Evolutionary conservation across 2,888 invertebrate genomes (phyloP).

Genomic region (Drosophila nigritarsus): DNA sequence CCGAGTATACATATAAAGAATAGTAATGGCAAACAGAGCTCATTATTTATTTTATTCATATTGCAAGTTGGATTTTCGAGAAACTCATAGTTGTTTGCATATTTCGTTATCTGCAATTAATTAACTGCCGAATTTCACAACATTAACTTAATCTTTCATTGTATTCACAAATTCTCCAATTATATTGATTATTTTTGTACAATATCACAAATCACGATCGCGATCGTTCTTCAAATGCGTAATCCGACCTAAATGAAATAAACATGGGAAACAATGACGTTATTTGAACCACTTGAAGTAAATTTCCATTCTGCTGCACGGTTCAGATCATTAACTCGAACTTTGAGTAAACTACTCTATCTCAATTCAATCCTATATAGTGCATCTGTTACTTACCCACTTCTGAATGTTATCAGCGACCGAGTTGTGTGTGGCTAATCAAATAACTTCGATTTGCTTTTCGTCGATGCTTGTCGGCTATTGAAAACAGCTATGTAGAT

Average conservation of each 20-base stretch:
- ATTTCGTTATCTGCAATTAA: slow-evolving; percentile 1
- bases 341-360: slow-evolving; percentile 6
- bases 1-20: not conserved
- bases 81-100: not conserved
- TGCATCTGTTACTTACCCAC: slow-evolving; percentile 31
- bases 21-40: not conserved
- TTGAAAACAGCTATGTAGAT: slow-evolving; percentile 55
- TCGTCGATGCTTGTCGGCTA: slow-evolving; percentile 42
- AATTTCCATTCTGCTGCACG: not conserved
- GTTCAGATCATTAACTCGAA: not conserved
- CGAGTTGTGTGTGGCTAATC: slow-evolving; percentile 23
- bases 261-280: not conserved
- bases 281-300: slow-evolving; percentile 15
- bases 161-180: not conserved
- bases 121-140: not conserved
- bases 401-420: slow-evolving; percentile 15
- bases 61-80: not conserved
- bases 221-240: slow-evolving; percentile 10
- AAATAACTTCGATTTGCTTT: slow-evolving; percentile 52
- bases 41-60: not conserved
- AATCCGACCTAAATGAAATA: not conserved
- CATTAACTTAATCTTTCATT: not conserved
- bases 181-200: not conserved
- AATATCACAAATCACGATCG: not conserved
- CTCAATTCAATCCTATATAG: slow-evolving; percentile 4